Conservation (phyloP, 2,113 vertebrate genomes). For the Pseudopodoces humilis region DNA sequence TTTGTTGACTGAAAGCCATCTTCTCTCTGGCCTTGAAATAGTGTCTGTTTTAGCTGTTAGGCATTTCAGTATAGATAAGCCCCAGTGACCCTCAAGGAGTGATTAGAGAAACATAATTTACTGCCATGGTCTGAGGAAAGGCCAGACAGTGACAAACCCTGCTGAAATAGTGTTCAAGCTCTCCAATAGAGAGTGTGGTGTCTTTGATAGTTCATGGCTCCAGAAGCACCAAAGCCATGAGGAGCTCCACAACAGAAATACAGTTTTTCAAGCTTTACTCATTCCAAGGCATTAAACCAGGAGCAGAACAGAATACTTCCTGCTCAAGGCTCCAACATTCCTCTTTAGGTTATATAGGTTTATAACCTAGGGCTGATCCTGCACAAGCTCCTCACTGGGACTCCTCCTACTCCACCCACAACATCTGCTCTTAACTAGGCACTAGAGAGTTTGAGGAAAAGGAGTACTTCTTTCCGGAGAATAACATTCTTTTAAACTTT, state of each 20-base stretch:
- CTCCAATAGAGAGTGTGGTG: fast-evolving
- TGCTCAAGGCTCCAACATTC: background rate
- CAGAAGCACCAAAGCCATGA: background rate
- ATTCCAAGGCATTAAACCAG: background rate
- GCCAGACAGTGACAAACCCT: background rate
- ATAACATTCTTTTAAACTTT: background rate
- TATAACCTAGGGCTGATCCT: background rate
- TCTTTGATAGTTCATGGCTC: background rate
- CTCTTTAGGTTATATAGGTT: background rate
- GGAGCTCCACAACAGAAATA: background rate
- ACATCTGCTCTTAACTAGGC: background rate
- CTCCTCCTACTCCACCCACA: background rate
- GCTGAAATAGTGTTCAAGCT: background rate
- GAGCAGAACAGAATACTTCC: background rate
- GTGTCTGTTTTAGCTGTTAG: background rate
- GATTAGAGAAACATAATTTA: background rate
- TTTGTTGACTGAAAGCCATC: background rate
- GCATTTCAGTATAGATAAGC: background rate
- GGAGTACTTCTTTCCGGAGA: background rate
- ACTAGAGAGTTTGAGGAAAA: background rate
- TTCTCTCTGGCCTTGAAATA: background rate
- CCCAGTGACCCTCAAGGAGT: background rate
- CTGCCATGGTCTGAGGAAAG: background rate
- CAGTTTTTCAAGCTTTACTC: background rate
- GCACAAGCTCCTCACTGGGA: background rate